Evolutionary conservation across 1,140 invertebrate species (phyloP).

Genomic region (Drosophila fuyamai): DNA sequence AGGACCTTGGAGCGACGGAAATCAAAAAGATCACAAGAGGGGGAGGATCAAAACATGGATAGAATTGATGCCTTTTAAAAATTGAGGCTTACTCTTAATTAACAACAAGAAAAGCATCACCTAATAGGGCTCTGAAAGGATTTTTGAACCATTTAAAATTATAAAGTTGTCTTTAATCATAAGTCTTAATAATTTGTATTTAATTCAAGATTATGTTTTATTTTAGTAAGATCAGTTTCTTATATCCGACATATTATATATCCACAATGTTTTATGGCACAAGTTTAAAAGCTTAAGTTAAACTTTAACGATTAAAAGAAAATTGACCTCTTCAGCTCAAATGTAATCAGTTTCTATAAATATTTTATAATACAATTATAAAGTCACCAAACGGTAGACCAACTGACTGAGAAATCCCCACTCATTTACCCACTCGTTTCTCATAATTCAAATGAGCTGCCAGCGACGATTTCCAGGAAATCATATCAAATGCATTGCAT

Average conservation of each 20-base stretch:
- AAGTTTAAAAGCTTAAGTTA: too few relatives aligned
- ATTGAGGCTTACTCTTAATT: too few relatives aligned
- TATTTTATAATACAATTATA: not conserved
- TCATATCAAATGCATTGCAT: constrained; percentile 21
- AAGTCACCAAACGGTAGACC: not conserved
- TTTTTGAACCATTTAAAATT: too few relatives aligned
- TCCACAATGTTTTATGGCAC: too few relatives aligned
- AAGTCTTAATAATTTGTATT: too few relatives aligned
- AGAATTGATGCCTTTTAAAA: not conserved
- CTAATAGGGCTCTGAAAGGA: too few relatives aligned
- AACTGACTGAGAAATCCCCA: not conserved
- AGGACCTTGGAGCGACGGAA: not conserved
- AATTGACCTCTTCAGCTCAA: not conserved
- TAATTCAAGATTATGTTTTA: too few relatives aligned
- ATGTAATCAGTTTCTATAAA: not conserved
- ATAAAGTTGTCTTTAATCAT: too few relatives aligned
- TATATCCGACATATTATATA: too few relatives aligned
- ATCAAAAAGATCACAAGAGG: not conserved
- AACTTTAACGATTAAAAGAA: too few relatives aligned
- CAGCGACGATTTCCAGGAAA: constrained; percentile 23
- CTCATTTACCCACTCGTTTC: not conserved
- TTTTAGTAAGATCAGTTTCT: too few relatives aligned
- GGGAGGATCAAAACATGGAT: not conserved
- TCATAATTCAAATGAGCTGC: constrained; percentile 7
- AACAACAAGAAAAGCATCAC: too few relatives aligned